Conservation (phyloP, 2,888 invertebrate species). For the Octonoba sinensis region DNA sequence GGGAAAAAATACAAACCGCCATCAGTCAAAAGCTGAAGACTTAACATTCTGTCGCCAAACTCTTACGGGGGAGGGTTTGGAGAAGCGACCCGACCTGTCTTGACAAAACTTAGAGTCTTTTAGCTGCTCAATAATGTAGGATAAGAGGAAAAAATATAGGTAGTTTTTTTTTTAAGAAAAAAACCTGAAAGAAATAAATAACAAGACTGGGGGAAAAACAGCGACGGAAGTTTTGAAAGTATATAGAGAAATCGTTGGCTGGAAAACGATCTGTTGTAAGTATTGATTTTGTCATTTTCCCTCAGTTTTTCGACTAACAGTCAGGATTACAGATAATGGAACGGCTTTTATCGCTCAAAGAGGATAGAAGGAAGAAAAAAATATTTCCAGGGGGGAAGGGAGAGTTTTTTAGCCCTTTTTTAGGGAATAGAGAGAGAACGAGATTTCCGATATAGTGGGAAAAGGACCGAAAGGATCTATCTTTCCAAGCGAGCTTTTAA, state of each 20-base stretch:
- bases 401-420: slow-evolving; percentile 18
- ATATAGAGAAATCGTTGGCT: slow-evolving; percentile 52
- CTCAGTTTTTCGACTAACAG: slow-evolving; percentile 61
- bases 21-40: slow-evolving; percentile 61
- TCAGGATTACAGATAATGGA: slow-evolving; percentile 62
- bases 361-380: slow-evolving; percentile 28
- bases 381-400: slow-evolving; percentile 7
- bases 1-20: slow-evolving; percentile 38
- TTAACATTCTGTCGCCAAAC: slow-evolving; percentile 62
- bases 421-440: slow-evolving; percentile 18
- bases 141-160: slow-evolving; percentile 27
- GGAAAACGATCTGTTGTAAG: slow-evolving; percentile 61
- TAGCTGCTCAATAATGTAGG: slow-evolving; percentile 62
- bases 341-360: slow-evolving; percentile 61
- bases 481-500: slow-evolving; percentile 46
- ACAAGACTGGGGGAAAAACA: slow-evolving; percentile 12
- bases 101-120: slow-evolving; percentile 59
- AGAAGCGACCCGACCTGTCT: slow-evolving; percentile 45
- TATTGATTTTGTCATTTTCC: slow-evolving; percentile 64
- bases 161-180: slow-evolving; percentile 9
- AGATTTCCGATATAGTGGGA: slow-evolving; percentile 54
- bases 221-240: slow-evolving; percentile 41
- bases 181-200: slow-evolving; percentile 24
- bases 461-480: slow-evolving; percentile 29
- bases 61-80: slow-evolving; percentile 37